Percentiles rank a stretch among this genome's conserved stretches.
Evolutionary conservation across 2,888 invertebrate genomes (phyloP).

Genomic region (Epistrophe grossulariae): DNA sequence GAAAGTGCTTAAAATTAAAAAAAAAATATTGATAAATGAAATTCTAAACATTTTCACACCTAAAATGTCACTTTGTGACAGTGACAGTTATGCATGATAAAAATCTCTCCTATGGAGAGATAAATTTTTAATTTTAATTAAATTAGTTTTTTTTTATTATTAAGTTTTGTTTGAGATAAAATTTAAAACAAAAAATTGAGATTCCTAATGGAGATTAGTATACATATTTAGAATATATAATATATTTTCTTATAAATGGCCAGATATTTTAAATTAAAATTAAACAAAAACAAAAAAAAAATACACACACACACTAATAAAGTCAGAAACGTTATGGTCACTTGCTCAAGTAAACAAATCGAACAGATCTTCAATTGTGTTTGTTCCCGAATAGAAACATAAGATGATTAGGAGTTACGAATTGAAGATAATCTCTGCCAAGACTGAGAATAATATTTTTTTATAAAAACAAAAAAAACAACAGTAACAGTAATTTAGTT

Average conservation of each 20-base stretch:
- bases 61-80: constrained; percentile 51
- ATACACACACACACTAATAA: constrained; percentile 12
- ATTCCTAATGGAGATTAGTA: constrained; percentile 72
- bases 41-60: constrained; percentile 24
- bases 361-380: constrained; percentile 20
- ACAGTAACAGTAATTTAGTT: constrained; percentile 38
- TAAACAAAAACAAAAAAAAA: constrained; percentile 7
- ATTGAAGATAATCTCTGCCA: constrained; percentile 81
- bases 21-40: not conserved
- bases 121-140: constrained; percentile 26
- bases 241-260: constrained; percentile 59
- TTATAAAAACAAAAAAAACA: constrained; percentile 25
- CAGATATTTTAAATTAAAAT: constrained; percentile 55
- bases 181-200: constrained; percentile 41
- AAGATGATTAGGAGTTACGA: constrained; percentile 46
- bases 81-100: constrained; percentile 53
- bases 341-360: constrained; percentile 46
- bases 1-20: constrained; percentile 82
- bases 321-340: constrained; percentile 65
- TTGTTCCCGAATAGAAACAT: constrained; percentile 33
- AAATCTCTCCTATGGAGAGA: constrained; percentile 73
- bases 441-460: constrained; percentile 82
- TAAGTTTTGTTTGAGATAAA: constrained; percentile 46
- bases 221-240: constrained; percentile 31
- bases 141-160: not conserved